Percentiles rank a stretch among this genome's conserved stretches.
These are phyloP conservation scores for Eretmochelys imbricata DNA, from an alignment of 2,113 vertebrate species.

Conservation along the genomic window DNA sequence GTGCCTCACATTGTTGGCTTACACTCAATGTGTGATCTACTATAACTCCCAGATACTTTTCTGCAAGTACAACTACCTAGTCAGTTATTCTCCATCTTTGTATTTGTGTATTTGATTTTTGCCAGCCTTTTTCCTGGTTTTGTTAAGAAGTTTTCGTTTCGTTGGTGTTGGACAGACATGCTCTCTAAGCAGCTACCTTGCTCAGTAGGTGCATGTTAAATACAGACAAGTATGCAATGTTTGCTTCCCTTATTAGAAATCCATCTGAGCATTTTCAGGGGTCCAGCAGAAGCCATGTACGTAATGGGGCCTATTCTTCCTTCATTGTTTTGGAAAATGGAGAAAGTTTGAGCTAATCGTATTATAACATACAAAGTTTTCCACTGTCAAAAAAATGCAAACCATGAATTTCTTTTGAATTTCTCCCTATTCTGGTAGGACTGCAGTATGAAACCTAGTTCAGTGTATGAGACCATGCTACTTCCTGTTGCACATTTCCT, in stretches of 20 bases:
- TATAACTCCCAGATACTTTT: no score
- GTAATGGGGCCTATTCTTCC: not conserved
- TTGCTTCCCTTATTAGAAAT: not conserved
- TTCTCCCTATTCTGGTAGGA: not conserved
- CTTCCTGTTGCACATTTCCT: not conserved
- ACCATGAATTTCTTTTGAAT: not conserved
- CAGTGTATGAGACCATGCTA: not conserved
- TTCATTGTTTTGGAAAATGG: not conserved
- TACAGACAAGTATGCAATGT: not conserved
- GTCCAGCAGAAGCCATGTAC: not conserved
- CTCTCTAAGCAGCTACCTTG: not conserved
- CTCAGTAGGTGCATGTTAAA: not conserved
- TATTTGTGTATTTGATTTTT: not conserved
- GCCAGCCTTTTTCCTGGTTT: not conserved
- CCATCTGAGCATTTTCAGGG: not conserved
- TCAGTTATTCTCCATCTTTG: not conserved
- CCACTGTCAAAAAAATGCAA: not conserved
- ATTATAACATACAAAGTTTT: not conserved
- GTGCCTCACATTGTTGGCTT: no score
- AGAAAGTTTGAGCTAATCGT: not conserved
- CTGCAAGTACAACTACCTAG: no score
- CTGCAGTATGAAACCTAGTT: not conserved
- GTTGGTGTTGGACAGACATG: not conserved
- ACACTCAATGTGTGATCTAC: no score
- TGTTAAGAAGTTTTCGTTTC: not conserved